Base-by-base conservation (phyloP, 2,113 vertebrate genomes). In the Hyperopisus bebe region DNA sequence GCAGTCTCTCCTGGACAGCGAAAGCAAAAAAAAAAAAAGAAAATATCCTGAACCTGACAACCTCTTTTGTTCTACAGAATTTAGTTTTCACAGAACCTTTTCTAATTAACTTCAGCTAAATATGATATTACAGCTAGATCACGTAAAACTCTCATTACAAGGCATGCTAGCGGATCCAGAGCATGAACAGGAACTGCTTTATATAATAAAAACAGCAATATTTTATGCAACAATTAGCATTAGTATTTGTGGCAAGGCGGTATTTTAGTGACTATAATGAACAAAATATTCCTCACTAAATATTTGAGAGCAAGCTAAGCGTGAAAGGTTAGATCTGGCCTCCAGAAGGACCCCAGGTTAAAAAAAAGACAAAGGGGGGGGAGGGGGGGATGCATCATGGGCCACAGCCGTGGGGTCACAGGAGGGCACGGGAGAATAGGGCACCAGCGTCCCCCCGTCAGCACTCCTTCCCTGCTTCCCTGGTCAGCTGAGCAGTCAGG, bases 401-500 rank as follows among this genome's bases (percentile, higher is more conserved):
- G n/a, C 62, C 62, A 66, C 0, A n/a, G 62, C 62, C 4, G 21
- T 1, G n/a, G 66, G 46, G 27, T 7, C 8, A 44, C 70, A 46
- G 11, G 42, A 85, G 55, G 58, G 83, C 46, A 47, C 47, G 8
- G 1, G 47, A 50, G 46, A 77, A 19, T 24, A 50, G 85, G 62
- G 21, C 13, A 27, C 46, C n/a, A 21, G 19, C 4, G 5, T 11
- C 58, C 53, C 53, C 47, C 31, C 0, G 1, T 11, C 10, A 58
- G 35, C 92, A 94, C 95, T 93, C 89, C 94, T 95, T 94, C 94
- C 94, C 94, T 93, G 92, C 91, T 90, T 91, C 92, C 94, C 94
- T 0, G 94, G 94, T 93, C 95, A 95, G 95, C 94, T 95, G 95
- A 96, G 95, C 94, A 95, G 95, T 96, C 96, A 95, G 95, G 95